These are phyloP conservation scores for Anguilla megastoma DNA, from an alignment of 2,797 vertebrate genomes.

Conservation along the genomic window DNA sequence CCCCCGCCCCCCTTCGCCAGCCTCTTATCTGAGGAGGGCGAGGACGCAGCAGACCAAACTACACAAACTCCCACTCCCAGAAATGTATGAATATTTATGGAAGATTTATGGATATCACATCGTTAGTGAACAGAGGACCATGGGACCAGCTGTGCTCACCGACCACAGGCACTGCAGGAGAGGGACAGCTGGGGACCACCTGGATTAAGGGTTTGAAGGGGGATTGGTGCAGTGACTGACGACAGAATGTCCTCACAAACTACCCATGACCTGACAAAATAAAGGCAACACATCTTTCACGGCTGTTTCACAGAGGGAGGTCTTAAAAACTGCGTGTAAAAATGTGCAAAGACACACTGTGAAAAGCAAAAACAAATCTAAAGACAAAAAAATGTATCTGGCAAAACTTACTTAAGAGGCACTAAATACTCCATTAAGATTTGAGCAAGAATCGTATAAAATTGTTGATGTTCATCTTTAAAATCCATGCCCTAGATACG, in stretches of 20 bases:
- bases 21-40: neutral
- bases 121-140: neutral
- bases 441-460: neutral
- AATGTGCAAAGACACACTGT: neutral
- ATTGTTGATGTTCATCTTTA: neutral
- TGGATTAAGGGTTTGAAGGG: neutral
- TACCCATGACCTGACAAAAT: neutral
- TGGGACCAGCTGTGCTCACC: neutral
- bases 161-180: neutral
- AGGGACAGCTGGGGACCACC: neutral
- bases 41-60: too few species aligned
- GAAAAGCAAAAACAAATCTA: neutral
- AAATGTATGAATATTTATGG: neutral
- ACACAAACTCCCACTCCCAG: neutral
- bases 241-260: neutral
- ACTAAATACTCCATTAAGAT: neutral
- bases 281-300: neutral
- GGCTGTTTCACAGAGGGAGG: neutral
- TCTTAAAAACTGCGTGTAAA: neutral
- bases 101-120: neutral
- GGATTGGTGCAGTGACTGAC: neutral
- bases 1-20: neutral
- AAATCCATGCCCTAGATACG: neutral
- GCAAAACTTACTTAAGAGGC: neutral
- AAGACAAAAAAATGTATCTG: neutral